A percentile compares a stretch with the other conserved stretches of the same genome.
Evolutionary conservation across 2,888 invertebrate genomes (phyloP).

Genomic region (Melanargia galathea): DNA sequence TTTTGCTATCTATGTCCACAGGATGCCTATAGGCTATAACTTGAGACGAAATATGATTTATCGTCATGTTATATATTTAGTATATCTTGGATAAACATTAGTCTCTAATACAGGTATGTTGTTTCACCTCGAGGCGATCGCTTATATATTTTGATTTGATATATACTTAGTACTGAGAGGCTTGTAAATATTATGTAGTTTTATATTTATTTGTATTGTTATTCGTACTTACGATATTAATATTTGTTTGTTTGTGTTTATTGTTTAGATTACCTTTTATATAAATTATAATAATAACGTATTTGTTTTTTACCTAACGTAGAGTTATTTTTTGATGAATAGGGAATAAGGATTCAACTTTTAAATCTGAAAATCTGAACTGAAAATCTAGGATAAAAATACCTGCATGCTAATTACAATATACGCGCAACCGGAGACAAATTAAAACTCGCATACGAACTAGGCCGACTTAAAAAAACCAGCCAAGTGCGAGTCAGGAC

Average conservation of each 20-base stretch:
- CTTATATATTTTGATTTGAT: not conserved
- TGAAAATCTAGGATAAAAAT: no score
- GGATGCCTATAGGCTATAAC: no score
- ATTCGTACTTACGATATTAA: not conserved
- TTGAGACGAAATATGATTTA: no score
- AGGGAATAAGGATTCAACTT: no score
- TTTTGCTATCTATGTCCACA: no score
- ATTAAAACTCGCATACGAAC: slow-evolving; percentile 7
- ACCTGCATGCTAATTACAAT: not conserved
- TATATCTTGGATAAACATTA: not conserved
- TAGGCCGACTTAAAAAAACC: not conserved
- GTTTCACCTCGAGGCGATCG: not conserved
- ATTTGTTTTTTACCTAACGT: no score
- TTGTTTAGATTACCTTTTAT: not conserved
- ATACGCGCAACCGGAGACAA: not conserved
- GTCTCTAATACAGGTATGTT: not conserved
- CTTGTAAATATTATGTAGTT: not conserved
- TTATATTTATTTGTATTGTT: not conserved
- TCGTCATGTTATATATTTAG: not conserved
- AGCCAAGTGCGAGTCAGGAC: not conserved
- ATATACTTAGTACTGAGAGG: not conserved
- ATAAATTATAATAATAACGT: no score
- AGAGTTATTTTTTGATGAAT: no score
- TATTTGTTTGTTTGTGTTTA: not conserved
- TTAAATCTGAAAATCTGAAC: no score